These are phyloP conservation scores for Megastigmus dorsalis DNA, from an alignment of 2,888 invertebrate genomes.

Conservation along the genomic window DNA sequence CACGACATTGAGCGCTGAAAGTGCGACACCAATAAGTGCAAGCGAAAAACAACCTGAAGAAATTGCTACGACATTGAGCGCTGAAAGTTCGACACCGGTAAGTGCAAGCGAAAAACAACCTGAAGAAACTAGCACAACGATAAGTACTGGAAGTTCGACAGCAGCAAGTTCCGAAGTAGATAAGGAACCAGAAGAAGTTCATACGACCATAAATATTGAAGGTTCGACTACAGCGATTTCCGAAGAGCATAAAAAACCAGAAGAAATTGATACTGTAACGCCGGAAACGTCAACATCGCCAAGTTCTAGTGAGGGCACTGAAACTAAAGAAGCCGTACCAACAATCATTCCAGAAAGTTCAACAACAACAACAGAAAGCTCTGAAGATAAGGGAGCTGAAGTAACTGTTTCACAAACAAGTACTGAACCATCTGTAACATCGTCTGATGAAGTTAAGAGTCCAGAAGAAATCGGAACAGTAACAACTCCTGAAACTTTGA, in stretches of 20 bases:
- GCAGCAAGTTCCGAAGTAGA: background rate
- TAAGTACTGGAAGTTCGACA: conserved; percentile 5
- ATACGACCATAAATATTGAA: conserved; percentile 12
- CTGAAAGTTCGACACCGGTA: background rate
- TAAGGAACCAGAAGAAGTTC: conserved; percentile 15
- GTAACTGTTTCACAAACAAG: background rate
- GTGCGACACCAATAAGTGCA: too few species aligned
- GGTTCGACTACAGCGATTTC: conserved; percentile 12
- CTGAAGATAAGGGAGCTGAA: background rate
- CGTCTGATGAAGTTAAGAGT: background rate
- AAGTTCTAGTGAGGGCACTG: conserved; percentile 32
- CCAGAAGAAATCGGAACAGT: background rate
- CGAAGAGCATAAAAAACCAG: background rate
- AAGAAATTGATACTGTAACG: conserved; percentile 43
- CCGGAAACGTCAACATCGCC: conserved; percentile 45
- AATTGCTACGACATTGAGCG: background rate
- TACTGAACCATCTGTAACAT: background rate
- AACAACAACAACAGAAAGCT: background rate
- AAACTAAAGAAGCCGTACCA: background rate
- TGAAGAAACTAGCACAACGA: background rate
- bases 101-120: background rate
- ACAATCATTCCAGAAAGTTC: background rate
- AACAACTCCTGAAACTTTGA: background rate
- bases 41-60: conserved; percentile 6
- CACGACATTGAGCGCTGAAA: too few species aligned